A percentile compares a stretch with the other conserved stretches of the same genome.
Conservation (phyloP, 2,797 vertebrate species). For the Caiman crocodilus region DNA sequence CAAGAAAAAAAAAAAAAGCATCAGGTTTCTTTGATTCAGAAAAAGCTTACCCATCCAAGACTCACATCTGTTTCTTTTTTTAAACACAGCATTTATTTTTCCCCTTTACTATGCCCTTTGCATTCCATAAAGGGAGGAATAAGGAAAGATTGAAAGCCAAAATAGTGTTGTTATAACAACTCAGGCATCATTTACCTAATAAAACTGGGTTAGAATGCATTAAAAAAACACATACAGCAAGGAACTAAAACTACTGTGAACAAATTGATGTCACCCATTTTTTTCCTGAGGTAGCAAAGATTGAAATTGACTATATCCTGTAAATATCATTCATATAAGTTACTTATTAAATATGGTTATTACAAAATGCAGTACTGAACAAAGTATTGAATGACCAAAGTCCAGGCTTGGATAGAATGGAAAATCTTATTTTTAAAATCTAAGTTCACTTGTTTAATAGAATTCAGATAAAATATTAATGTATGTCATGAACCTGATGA, state of each 20-base stretch:
- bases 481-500: not conserved
- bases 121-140: not conserved
- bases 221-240: not conserved
- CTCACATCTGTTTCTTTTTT: not conserved
- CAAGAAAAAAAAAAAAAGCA: not conserved
- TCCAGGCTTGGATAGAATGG: not conserved
- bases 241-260: not conserved
- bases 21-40: not conserved
- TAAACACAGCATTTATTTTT: not conserved
- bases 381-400: not conserved
- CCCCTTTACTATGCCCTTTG: not conserved
- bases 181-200: not conserved
- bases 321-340: not conserved
- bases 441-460: not conserved
- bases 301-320: not conserved
- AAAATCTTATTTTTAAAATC: not conserved
- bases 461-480: not conserved
- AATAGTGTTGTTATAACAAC: not conserved
- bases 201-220: not conserved
- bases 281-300: not conserved
- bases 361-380: not conserved
- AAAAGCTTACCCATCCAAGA: not conserved
- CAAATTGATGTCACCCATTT: not conserved
- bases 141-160: not conserved
- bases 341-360: not conserved